Base-by-base conservation (phyloP, 2,888 invertebrate genomes). In the Aelia acuminata region DNA sequence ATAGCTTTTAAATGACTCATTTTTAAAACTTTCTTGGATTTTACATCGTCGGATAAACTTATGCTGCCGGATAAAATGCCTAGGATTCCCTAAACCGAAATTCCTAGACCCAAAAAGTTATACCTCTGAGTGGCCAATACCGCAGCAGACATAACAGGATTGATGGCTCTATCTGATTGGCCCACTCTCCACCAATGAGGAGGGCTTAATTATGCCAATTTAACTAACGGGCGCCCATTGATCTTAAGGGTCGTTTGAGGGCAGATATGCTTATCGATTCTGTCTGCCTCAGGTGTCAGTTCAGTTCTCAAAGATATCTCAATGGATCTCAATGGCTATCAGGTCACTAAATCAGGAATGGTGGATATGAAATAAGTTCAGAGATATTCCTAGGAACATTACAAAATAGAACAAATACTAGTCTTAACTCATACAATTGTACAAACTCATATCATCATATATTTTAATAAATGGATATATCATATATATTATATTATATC, bases 121-220 rank as follows among this genome's bases (percentile, higher is more conserved):
- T n/a, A n/a, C 26, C 26, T 2, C 35, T 18, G 31, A 31, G 7
- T 70, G 63, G 18, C 31, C 63, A 26, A 70, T 70, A 70, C 35
- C 31, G 5, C 4, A 70, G 5, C 18, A 18, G 63, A 18, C 63
- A 35, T 20, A 18, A 70, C 7, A 35, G 63, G 63, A 70, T 70
- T 70, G 35, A 70, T 70, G 63, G 63, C 4, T 20, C 18, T 18
- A 70, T 35, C 35, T 70, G 63, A 70, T 70, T 70, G 63, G 63
- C 63, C 35, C 63, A 70, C 5, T 70, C 63, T 70, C 63, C 63
- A 70, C 63, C 63, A 70, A 70, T 70, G 31, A 70, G 35, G 8
- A 20, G 7, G 63, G 63, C 63, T 70, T 70, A 70, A 70, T 70
- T 70, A 70, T 35, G 63, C 35, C 63, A 70, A 70, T 70, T 70